Evolutionary conservation across 2,113 vertebrate species (phyloP).

Genomic region (Sminthopsis crassicaudata): DNA sequence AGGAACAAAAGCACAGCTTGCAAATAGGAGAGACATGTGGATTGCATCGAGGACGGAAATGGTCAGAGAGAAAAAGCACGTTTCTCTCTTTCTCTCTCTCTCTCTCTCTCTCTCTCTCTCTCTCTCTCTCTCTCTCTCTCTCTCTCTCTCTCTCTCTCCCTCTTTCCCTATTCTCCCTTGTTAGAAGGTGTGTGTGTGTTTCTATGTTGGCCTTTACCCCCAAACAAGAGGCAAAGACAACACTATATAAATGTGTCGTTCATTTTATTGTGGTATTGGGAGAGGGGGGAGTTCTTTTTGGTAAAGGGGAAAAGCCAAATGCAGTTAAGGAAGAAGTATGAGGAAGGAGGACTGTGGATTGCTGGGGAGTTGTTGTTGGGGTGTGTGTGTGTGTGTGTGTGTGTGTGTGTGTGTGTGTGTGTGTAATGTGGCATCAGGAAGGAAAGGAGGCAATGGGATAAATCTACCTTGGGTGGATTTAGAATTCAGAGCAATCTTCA

Average conservation of each 20-base stretch:
- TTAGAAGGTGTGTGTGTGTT: neutral
- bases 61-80: conserved; percentile 27
- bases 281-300: neutral
- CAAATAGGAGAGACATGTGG: conserved; percentile 59
- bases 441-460: neutral
- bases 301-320: neutral
- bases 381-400: too few species aligned
- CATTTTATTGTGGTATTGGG: neutral
- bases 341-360: conserved; percentile 6
- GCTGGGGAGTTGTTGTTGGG: neutral
- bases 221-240: neutral
- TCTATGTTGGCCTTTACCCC: neutral
- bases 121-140: too few species aligned
- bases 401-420: neutral
- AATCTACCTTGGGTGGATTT: neutral
- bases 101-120: too few species aligned
- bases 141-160: neutral
- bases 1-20: conserved; percentile 73
- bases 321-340: neutral
- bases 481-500: neutral
- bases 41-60: conserved; percentile 44
- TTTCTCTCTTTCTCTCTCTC: conserved; percentile 10
- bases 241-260: neutral
- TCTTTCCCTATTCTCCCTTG: neutral
- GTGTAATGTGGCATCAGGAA: neutral